A percentile compares a stretch with the other conserved stretches of the same genome.
Conservation (phyloP, 2,888 invertebrate species). For the Cryptophagus acutangulus region DNA sequence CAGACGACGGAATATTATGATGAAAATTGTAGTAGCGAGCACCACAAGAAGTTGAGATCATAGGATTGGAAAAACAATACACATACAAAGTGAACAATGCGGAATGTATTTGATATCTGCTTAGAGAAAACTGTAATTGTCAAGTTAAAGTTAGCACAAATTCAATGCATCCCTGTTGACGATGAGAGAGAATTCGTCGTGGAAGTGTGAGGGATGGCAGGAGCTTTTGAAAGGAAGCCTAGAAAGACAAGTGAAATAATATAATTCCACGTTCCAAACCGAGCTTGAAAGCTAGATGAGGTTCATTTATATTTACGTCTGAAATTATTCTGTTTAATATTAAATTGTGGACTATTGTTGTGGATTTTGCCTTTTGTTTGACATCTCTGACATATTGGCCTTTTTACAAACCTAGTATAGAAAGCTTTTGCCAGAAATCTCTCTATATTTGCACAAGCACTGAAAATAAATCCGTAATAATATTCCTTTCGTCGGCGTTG, state of each 20-base stretch:
- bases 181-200: no score
- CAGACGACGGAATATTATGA: no score
- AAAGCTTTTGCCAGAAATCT: no score
- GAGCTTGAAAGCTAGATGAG: constrained; percentile 18
- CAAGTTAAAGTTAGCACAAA: constrained; percentile 16
- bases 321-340: constrained; percentile 19
- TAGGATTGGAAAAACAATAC: constrained; percentile 18
- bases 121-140: constrained; percentile 17
- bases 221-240: constrained; percentile 21
- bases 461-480: no score
- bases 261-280: constrained; percentile 15
- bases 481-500: no score
- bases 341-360: constrained; percentile 16
- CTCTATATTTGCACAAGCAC: no score
- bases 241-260: constrained; percentile 21
- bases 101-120: constrained; percentile 23
- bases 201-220: constrained; percentile 9
- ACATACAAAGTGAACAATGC: constrained; percentile 16
- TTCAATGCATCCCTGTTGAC: constrained; percentile 18
- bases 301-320: constrained; percentile 23
- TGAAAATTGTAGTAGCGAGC: no score
- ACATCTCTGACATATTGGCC: constrained; percentile 9
- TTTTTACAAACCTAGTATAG: no score
- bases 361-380: constrained; percentile 5
- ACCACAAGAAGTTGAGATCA: no score